Base-by-base conservation (phyloP, 2,113 vertebrate species). In the Mustela lutreola region DNA sequence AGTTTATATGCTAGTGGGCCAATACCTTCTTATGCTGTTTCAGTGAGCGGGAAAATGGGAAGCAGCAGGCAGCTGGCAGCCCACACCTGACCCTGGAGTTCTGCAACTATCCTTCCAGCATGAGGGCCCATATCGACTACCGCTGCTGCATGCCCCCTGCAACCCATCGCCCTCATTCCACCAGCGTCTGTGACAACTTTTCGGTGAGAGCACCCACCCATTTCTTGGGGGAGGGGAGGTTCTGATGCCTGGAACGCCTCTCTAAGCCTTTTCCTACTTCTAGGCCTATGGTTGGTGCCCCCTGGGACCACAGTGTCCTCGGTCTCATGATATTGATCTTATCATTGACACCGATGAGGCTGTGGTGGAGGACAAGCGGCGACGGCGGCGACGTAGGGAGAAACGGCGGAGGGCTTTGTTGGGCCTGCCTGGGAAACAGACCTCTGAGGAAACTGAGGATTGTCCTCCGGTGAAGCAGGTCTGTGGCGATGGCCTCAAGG, bases 271-370 rank as follows among this genome's bases (percentile, higher is more conserved):
- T 67, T 95, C 63, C 89, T 86, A 70, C 45, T 92, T 75, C 70
- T 10, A 99, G 99, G 99, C 99, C 1, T 99, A 99, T 36, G 99
- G 99, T 65, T 99, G 99, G 99, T 99, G 99, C 96, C 99, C 99
- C 1, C 99, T 99, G 76, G 99, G 99, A 22, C 82, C 99, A 24
- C 98, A 99, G 89, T 99, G 99, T 98, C 97, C 98, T n/a, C 98
- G 99, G 89, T 99, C 99, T 63, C 99, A 99, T 6, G 99, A 99
- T 97, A 99, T 99, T 0, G 99, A 99, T 97, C 99, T 99, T 70
- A 99, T 99, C 97, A 99, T 99, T 85, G 99, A 99, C 24, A 99
- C 99, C 80, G 99, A 99, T 0, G 99, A 99, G 97, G 99, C 98
- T 80, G 94, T 87, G 24, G 98, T 97, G 53, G 98, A 99, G 7